These are phyloP conservation scores for Ailurus styani DNA, from an alignment of 2,113 vertebrate species.

Conservation along the genomic window DNA sequence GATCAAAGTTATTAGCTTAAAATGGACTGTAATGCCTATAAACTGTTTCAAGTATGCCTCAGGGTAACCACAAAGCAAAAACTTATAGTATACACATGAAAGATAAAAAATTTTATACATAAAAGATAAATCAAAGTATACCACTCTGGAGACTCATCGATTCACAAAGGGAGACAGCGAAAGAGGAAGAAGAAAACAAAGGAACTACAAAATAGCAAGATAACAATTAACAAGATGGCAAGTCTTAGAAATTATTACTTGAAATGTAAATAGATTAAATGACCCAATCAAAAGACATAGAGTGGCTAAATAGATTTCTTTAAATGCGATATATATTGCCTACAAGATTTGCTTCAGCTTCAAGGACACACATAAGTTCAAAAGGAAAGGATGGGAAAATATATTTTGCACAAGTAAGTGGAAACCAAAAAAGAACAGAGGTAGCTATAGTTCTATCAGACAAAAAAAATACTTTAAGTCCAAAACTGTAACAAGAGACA, in stretches of 20 bases:
- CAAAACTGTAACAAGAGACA: background rate
- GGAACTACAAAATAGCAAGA: background rate
- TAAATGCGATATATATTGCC: background rate
- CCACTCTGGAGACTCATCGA: background rate
- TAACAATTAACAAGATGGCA: background rate
- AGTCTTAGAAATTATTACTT: background rate
- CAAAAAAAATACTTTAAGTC: background rate
- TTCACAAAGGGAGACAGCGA: background rate
- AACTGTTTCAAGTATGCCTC: background rate
- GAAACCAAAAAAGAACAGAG: background rate
- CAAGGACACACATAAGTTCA: background rate
- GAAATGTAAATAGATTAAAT: background rate
- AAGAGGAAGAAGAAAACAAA: background rate
- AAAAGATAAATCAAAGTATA: background rate
- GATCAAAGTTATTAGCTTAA: background rate
- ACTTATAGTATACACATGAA: background rate
- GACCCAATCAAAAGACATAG: background rate
- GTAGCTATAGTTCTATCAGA: background rate
- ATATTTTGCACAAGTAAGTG: background rate
- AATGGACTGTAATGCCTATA: background rate
- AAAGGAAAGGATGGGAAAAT: background rate
- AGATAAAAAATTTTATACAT: background rate
- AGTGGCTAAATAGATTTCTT: background rate
- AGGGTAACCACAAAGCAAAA: background rate
- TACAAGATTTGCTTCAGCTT: background rate